Evolutionary conservation across 2,113 vertebrate genomes (phyloP).

Genomic region (Empidonax alnorum): DNA sequence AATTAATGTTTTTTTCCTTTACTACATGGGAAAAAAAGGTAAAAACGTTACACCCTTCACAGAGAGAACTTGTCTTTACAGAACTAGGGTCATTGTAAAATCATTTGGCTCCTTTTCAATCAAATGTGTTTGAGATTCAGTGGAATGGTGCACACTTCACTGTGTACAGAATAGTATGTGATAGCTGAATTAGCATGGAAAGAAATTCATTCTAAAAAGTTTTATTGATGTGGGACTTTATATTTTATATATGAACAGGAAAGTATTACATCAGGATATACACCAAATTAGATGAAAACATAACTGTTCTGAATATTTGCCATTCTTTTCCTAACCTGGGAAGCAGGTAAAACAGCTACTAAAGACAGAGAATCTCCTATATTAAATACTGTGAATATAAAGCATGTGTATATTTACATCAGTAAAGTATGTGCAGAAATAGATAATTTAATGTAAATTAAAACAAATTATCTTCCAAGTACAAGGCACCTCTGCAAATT

Average conservation of each 20-base stretch:
- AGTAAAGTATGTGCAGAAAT: neutral
- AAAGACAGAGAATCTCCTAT: neutral
- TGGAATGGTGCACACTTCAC: neutral
- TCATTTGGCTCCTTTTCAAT: neutral
- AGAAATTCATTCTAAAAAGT: neutral
- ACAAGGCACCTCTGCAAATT: neutral
- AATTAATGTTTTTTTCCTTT: conserved; percentile 5
- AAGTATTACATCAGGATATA: neutral
- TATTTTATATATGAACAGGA: neutral
- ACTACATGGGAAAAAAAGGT: neutral
- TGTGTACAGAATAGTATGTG: neutral
- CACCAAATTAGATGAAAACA: neutral
- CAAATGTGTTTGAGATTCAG: neutral
- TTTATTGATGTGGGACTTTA: neutral
- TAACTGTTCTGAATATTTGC: neutral
- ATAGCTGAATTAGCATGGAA: neutral
- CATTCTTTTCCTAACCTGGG: neutral
- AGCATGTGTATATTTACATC: neutral
- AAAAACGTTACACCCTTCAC: neutral
- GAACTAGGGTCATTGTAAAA: neutral
- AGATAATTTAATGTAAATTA: neutral
- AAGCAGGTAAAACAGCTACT: neutral
- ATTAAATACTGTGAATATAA: neutral
- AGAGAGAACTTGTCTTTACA: neutral
- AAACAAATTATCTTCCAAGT: neutral